A percentile compares a stretch with the other conserved stretches of the same genome.
phyloP scores from a whole-genome alignment of 1,140 invertebrate species.

The Brachystomella parvula region DNA sequence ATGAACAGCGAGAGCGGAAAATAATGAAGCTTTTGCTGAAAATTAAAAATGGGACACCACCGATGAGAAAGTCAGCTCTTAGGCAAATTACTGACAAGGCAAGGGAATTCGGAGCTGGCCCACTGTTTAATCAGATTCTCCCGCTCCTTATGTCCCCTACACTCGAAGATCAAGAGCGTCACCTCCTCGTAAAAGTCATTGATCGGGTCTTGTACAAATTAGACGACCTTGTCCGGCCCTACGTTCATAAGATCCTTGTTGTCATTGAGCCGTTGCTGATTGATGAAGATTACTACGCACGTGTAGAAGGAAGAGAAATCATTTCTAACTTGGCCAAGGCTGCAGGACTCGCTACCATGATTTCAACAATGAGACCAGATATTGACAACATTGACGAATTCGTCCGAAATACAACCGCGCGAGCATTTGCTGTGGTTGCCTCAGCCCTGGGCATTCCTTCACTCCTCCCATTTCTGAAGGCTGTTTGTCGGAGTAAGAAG shows the following conservation, averaged over 20 bases:
- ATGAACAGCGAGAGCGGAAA: slow-evolving; percentile 96
- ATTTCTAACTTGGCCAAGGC: slow-evolving; percentile 99
- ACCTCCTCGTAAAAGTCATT: slow-evolving; percentile 99
- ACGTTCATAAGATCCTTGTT: slow-evolving; percentile 98
- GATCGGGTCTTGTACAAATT: slow-evolving; percentile 97
- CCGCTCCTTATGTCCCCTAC: slow-evolving; percentile 98
- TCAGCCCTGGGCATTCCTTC: slow-evolving; percentile 98
- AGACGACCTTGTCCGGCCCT: slow-evolving; percentile 95
- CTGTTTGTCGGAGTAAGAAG: slow-evolving; percentile 98
- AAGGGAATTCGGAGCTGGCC: slow-evolving; percentile 94
- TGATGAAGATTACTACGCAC: slow-evolving; percentile 99
- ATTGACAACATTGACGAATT: slow-evolving; percentile 99
- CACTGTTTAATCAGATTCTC: slow-evolving; percentile 97
- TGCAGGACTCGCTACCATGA: slow-evolving; percentile 99
- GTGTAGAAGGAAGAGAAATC: slow-evolving; percentile 98
- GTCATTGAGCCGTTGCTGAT: slow-evolving; percentile 98
- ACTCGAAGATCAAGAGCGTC: slow-evolving; percentile 96
- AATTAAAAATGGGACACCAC: slow-evolving; percentile 99
- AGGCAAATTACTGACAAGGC: slow-evolving; percentile 98
- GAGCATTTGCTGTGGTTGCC: slow-evolving; percentile 98
- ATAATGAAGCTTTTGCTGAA: slow-evolving; percentile 98
- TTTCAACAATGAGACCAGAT: slow-evolving; percentile 99
- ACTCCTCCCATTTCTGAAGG: slow-evolving; percentile 94
- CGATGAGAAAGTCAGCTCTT: slow-evolving; percentile 95
- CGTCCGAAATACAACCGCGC: slow-evolving; percentile 95